phyloP scores from a whole-genome alignment of 2,888 invertebrate genomes.

The Trissonchulus latispiculum region DNA sequence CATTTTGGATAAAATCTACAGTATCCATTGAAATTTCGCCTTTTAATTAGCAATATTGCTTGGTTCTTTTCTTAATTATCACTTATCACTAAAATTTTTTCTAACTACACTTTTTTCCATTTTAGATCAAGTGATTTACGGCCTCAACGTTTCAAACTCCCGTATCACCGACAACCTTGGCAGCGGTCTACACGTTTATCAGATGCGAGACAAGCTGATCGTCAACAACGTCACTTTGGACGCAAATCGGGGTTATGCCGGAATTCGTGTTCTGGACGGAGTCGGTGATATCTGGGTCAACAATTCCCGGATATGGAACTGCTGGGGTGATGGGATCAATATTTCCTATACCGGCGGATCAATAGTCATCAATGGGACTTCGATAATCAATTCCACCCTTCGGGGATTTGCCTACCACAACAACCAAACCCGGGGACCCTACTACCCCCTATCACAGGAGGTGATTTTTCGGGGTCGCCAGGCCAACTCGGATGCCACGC shows the following conservation, averaged over 20 bases:
- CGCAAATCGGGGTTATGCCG: conserved; percentile 47
- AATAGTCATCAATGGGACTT: conserved; percentile 75
- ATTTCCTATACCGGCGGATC: conserved; percentile 89
- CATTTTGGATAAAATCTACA: no score
- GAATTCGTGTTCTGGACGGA: conserved; percentile 75
- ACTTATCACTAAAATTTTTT: background rate
- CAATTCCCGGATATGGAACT: conserved; percentile 73
- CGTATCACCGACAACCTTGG: conserved; percentile 79
- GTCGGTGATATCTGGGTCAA: conserved; percentile 89
- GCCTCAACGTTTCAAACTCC: conserved; percentile 73
- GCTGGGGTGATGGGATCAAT: conserved; percentile 86
- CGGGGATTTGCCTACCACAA: conserved; percentile 80
- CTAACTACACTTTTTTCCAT: background rate
- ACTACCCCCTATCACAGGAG: conserved; percentile 68
- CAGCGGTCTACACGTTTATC: conserved; percentile 84
- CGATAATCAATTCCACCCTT: conserved; percentile 72
- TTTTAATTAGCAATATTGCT: no score
- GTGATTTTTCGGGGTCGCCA: conserved; percentile 52
- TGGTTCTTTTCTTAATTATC: no score
- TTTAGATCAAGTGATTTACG: conserved; percentile 52
- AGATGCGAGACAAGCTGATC: conserved; percentile 56
- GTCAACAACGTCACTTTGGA: conserved; percentile 39
- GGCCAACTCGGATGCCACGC: conserved; percentile 52
- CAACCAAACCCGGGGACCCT: conserved; percentile 69
- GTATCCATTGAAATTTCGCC: no score